Base-by-base conservation (phyloP, 2,888 invertebrate species). In the Harpalus rubripes region DNA sequence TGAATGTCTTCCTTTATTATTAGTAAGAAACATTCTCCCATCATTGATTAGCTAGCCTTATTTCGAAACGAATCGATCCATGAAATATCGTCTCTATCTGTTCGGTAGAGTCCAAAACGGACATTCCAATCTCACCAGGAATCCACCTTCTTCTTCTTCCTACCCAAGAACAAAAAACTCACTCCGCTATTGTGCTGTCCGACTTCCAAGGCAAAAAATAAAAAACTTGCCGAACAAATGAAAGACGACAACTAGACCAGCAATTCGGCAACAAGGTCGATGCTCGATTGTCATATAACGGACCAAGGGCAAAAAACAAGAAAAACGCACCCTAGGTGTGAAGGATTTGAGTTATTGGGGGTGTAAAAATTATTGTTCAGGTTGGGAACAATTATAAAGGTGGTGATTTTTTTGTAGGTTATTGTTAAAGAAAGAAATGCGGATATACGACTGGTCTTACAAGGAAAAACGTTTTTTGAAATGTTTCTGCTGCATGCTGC, bases 171-270 rank as follows among this genome's bases (percentile, higher is more conserved):
- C 74, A 83, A 83, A 83, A 83, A 83, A 74, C 59, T 44, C 26
- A 22, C 83, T 74, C 59, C 26, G 83, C 76, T 74, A 83, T 83
- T 83, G 83, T 83, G 59, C 76, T 78, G 81, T 63, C 74, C 83
- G 76, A 16, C 76, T 8, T 18, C 22, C 12, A 56, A 78, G 76
- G 52, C 61, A 74, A 83, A 83, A 83, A 83, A 78, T 58, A 78
- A 78, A 78, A 74, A 78, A 78, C 56, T 58, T 52, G 10, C 12
- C 8, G 44, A 52, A 52, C 44, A 52, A 52, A 52, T 52, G 44
- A 52, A 52, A 52, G 44, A 52, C 44, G 44, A 52, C 44, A 52
- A 52, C 44, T 52, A 52, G 44, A 52, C 44, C 44, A 52, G 44
- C 44, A 52, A 52, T 52, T 52, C 44, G 10, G 44, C 44, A 52